Percentiles rank a stretch among this genome's conserved stretches.
Evolutionary conservation across 1,140 invertebrate genomes (phyloP).

Genomic region (Oreohelix idahoensis): DNA sequence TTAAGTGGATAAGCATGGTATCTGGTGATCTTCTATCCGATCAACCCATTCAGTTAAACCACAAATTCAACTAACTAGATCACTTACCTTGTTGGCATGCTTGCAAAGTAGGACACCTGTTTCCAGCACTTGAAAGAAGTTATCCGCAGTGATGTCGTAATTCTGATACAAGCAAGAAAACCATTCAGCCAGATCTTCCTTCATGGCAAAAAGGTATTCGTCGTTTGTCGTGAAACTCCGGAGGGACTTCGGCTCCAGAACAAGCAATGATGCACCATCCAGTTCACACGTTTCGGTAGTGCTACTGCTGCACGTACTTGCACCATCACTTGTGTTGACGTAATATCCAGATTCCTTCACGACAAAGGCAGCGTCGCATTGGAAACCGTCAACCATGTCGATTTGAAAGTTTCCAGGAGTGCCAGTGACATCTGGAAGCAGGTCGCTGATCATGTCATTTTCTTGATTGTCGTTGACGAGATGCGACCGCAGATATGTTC

Average conservation of each 20-base stretch:
- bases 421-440: background rate
- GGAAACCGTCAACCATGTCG: background rate
- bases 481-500: background rate
- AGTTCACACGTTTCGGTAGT: slow-evolving; percentile 37
- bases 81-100: slow-evolving; percentile 83
- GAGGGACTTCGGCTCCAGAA: slow-evolving; percentile 70
- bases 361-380: background rate
- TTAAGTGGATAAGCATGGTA: no score
- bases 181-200: slow-evolving; percentile 96
- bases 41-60: no score
- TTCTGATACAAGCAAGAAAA: slow-evolving; percentile 89
- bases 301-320: slow-evolving; percentile 38
- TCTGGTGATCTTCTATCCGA: no score
- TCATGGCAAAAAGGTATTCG: slow-evolving; percentile 74
- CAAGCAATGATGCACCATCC: slow-evolving; percentile 53
- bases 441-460: background rate
- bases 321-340: slow-evolving; percentile 29
- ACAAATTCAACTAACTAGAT: no score
- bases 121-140: slow-evolving; percentile 87
- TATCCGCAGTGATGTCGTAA: slow-evolving; percentile 85
- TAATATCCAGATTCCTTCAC: slow-evolving; percentile 26
- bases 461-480: background rate
- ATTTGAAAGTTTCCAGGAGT: background rate
- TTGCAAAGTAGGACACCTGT: slow-evolving; percentile 93
- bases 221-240: slow-evolving; percentile 70